A percentile compares a stretch with the other conserved stretches of the same genome.
Evolutionary conservation across 2,797 vertebrate genomes (phyloP).

Genomic region (Poecilia velifera): DNA sequence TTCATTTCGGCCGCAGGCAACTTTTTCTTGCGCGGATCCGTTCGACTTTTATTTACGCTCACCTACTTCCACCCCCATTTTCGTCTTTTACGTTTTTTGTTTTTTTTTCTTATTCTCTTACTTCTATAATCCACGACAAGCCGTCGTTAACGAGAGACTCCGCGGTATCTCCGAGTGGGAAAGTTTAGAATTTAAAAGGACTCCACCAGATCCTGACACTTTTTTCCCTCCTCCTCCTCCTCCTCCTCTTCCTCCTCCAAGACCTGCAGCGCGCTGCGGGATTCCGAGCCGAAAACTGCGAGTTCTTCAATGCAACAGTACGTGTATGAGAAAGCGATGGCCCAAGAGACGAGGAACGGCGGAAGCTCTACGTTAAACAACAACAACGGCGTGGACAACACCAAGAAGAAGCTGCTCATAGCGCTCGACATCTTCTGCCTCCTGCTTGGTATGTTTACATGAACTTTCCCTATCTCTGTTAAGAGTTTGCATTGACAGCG

Average conservation of each 20-base stretch:
- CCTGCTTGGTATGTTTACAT: conserved; percentile 88
- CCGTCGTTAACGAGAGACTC: conserved; percentile 33
- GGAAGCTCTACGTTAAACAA: conserved; percentile 91
- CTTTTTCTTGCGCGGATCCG: conserved; percentile 35
- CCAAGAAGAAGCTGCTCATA: conserved; percentile 90
- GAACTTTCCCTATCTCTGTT: neutral
- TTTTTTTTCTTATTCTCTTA: neutral
- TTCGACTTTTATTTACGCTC: conserved; percentile 1
- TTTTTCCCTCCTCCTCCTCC: conserved; percentile 12
- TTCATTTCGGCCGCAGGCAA: conserved; percentile 42
- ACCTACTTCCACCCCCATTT: neutral
- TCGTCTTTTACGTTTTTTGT: too few relatives aligned
- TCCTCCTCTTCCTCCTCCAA: conserved; percentile 17
- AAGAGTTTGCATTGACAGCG: neutral
- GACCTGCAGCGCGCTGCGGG: conserved; percentile 57
- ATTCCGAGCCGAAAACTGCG: conserved; percentile 52
- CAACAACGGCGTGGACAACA: conserved; percentile 86
- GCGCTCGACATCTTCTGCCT: conserved; percentile 94
- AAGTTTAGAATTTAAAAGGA: conserved; percentile 31
- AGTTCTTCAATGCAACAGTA: conserved; percentile 90
- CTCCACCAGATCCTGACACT: conserved; percentile 28
- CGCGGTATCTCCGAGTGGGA: conserved; percentile 48
- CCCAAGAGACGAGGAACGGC: conserved; percentile 93
- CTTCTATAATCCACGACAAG: neutral
- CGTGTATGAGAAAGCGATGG: conserved; percentile 98